Conservation (phyloP, 2,888 invertebrate species). For the Caenorhabditis angaria region DNA sequence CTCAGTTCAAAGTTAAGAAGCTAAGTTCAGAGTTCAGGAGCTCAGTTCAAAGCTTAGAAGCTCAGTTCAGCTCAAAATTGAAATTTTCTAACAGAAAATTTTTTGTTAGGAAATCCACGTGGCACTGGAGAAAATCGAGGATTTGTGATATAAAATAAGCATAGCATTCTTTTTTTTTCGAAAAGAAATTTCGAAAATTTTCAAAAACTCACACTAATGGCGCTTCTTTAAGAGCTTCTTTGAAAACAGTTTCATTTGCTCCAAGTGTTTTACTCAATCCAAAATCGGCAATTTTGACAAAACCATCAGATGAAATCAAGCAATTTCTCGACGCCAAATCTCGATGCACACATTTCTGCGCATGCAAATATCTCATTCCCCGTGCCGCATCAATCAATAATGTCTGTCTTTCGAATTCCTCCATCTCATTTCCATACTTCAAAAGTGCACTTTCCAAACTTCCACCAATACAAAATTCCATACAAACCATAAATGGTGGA, state of each 20-base stretch:
- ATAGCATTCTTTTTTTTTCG: too few relatives aligned
- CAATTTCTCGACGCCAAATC: slow-evolving; percentile 87
- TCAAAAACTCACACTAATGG: slow-evolving; percentile 21
- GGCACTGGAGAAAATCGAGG: too few relatives aligned
- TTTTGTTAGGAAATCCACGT: too few relatives aligned
- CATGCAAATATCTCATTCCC: slow-evolving; percentile 85
- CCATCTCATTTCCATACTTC: slow-evolving; percentile 43
- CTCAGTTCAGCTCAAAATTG: too few relatives aligned
- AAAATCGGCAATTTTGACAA: slow-evolving; percentile 72
- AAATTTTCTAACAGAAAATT: too few relatives aligned
- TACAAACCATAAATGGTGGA: slow-evolving; percentile 97
- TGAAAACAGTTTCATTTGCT: slow-evolving; percentile 25
- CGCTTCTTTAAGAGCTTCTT: slow-evolving; percentile 37
- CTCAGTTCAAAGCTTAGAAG: too few relatives aligned
- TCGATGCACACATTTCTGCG: slow-evolving; percentile 84
- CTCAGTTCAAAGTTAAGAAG: too few relatives aligned
- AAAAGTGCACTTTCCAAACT: slow-evolving; percentile 48
- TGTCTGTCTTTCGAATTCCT: slow-evolving; percentile 27
- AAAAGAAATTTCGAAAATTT: not conserved
- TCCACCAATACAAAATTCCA: slow-evolving; percentile 83
- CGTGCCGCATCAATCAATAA: slow-evolving; percentile 76
- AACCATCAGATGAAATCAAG: slow-evolving; percentile 73
- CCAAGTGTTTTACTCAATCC: slow-evolving; percentile 57
- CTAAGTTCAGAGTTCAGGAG: too few relatives aligned
- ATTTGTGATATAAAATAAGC: too few relatives aligned